Percentiles rank a stretch among this genome's conserved stretches.
Evolutionary conservation across 1,140 invertebrate species (phyloP).

Genomic region (Scaptodrosophila lebanonensis): DNA sequence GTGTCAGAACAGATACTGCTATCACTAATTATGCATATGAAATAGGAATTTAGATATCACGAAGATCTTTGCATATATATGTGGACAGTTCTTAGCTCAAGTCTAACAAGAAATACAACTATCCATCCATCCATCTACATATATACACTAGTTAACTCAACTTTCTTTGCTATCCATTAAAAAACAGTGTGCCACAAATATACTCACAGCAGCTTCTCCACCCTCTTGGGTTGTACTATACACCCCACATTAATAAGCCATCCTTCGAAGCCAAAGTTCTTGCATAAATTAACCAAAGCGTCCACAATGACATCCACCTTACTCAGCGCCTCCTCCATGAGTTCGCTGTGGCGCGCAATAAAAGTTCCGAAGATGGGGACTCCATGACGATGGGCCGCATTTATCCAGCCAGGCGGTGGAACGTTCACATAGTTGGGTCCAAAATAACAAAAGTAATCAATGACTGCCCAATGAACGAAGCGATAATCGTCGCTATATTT

Average conservation of each 20-base stretch:
- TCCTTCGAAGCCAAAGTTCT: constrained; percentile 90
- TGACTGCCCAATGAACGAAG: constrained; percentile 91
- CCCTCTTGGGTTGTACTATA: constrained; percentile 79
- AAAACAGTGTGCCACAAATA: too few species aligned
- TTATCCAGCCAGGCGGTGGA: constrained; percentile 94
- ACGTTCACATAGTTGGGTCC: constrained; percentile 95
- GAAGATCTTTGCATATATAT: too few species aligned
- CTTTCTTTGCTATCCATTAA: too few species aligned
- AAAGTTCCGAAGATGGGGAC: constrained; percentile 91
- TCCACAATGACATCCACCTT: constrained; percentile 81
- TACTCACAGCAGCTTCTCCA: constrained; percentile 72
- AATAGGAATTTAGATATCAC: too few species aligned
- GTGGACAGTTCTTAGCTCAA: too few species aligned
- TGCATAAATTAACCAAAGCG: constrained; percentile 84
- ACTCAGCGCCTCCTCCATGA: constrained; percentile 85
- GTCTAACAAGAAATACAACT: too few species aligned
- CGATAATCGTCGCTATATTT: constrained; percentile 83
- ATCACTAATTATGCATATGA: too few species aligned
- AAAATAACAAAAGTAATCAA: constrained; percentile 97
- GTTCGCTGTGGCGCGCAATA: constrained; percentile 89
- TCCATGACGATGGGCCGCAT: constrained; percentile 91
- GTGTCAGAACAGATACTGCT: too few species aligned
- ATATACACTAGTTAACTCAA: too few species aligned
- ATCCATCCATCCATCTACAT: too few species aligned
- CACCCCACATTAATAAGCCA: constrained; percentile 98